These are phyloP conservation scores for Albula goreensis DNA, from an alignment of 2,113 vertebrate genomes.

Conservation along the genomic window DNA sequence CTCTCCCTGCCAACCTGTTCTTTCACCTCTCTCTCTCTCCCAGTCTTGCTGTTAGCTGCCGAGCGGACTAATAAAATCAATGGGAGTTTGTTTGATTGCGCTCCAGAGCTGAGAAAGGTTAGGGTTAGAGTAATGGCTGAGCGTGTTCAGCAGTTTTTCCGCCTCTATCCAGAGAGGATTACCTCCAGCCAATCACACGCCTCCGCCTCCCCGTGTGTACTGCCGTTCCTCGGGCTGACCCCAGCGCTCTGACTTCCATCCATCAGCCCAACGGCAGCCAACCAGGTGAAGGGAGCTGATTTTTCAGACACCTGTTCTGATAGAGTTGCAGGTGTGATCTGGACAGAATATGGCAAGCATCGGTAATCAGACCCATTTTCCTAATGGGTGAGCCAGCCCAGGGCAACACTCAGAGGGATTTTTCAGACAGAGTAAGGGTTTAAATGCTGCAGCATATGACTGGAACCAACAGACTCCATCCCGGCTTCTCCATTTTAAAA, in stretches of 20 bases:
- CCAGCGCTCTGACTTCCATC: background rate
- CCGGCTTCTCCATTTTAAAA: no score
- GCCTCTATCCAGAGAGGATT: background rate
- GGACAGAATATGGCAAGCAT: background rate
- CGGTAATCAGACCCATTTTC: background rate
- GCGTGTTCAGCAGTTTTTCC: slow-evolving; percentile 11
- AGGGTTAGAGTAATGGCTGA: background rate
- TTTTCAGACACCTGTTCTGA: background rate
- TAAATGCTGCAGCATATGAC: background rate
- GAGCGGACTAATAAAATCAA: slow-evolving; percentile 1
- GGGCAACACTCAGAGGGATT: no score
- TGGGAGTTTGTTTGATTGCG: background rate
- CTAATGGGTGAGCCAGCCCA: no score
- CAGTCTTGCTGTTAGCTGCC: background rate
- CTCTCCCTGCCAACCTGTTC: background rate
- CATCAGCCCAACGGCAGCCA: background rate
- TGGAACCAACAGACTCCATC: no score
- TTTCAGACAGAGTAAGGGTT: background rate
- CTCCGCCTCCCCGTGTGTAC: background rate
- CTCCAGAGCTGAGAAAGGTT: background rate
- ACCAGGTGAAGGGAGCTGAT: background rate
- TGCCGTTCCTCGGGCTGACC: slow-evolving; percentile 5
- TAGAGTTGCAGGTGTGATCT: background rate
- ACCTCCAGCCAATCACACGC: background rate
- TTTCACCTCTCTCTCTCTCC: slow-evolving; percentile 20